Conservation (phyloP, 2,888 invertebrate species). For the Diadromus collaris region DNA sequence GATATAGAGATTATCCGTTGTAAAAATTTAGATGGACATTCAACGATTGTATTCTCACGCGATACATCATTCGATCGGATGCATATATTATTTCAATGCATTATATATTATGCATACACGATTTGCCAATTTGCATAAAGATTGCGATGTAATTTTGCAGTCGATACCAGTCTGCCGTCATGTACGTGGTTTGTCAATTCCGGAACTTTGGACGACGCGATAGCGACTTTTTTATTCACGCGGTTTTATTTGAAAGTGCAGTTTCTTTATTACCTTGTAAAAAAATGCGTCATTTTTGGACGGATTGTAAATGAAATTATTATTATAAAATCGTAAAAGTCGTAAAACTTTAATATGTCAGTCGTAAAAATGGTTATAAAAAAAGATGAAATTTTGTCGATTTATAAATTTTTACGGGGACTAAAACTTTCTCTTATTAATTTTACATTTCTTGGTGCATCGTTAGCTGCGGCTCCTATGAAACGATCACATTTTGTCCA, state of each 20-base stretch:
- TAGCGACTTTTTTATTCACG: neutral
- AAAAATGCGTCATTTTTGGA: neutral
- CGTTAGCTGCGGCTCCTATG: neutral
- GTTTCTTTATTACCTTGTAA: neutral
- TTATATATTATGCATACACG: neutral
- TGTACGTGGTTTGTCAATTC: too few species aligned
- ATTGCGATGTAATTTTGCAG: neutral
- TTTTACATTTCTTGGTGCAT: constrained; percentile 24
- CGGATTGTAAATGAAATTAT: neutral
- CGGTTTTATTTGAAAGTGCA: too few species aligned
- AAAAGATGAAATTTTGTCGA: neutral
- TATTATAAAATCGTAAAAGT: neutral
- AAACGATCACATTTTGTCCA: constrained; percentile 12
- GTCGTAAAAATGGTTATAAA: neutral
- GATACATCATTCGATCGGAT: neutral
- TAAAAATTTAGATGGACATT: neutral
- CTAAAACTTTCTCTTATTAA: constrained; percentile 30
- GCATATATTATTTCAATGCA: neutral
- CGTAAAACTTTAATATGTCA: neutral
- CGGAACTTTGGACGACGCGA: neutral
- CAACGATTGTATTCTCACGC: constrained; percentile 2
- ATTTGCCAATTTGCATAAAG: neutral
- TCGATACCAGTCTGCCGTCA: neutral
- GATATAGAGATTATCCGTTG: neutral
- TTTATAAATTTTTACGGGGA: neutral